These are phyloP conservation scores for Brachyptera putata DNA, from an alignment of 2,888 invertebrate genomes.

Conservation along the genomic window DNA sequence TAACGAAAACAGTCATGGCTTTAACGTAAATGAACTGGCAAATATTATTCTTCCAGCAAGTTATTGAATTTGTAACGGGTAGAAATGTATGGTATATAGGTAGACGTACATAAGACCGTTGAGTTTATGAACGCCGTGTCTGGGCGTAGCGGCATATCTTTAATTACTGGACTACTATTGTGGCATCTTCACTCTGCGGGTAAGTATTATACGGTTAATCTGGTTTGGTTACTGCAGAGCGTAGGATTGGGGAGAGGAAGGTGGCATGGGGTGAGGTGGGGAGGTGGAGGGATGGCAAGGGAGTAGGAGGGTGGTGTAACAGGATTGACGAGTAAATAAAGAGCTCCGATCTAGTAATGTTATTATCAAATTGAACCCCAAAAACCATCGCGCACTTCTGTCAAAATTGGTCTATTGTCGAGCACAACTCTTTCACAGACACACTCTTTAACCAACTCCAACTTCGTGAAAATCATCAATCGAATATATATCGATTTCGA, in stretches of 20 bases:
- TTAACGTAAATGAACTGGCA: conserved; percentile 24
- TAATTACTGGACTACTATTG: conserved; percentile 34
- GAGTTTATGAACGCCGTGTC: neutral
- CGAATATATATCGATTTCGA: no score
- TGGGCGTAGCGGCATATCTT: conserved; percentile 27
- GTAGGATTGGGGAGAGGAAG: neutral
- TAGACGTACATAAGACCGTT: conserved; percentile 13
- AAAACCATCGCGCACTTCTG: conserved; percentile 20
- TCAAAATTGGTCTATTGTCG: neutral
- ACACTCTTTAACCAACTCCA: neutral
- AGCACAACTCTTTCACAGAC: conserved; percentile 2
- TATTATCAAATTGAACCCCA: conserved; percentile 27
- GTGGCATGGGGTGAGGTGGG: no score
- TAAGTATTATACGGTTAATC: conserved; percentile 24
- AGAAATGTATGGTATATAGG: conserved; percentile 25
- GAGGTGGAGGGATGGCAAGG: neutral
- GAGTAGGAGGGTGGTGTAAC: neutral
- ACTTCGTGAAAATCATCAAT: no score
- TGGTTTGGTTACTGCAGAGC: conserved; percentile 13
- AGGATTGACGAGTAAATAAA: conserved; percentile 29
- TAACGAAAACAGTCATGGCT: conserved; percentile 26
- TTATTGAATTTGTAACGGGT: conserved; percentile 28
- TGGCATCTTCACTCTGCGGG: conserved; percentile 32
- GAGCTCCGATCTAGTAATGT: conserved; percentile 28
- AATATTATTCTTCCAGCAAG: conserved; percentile 27